Evolutionary conservation across 2,797 vertebrate species (phyloP).

Genomic region (Hyperoplus lanceolatus): DNA sequence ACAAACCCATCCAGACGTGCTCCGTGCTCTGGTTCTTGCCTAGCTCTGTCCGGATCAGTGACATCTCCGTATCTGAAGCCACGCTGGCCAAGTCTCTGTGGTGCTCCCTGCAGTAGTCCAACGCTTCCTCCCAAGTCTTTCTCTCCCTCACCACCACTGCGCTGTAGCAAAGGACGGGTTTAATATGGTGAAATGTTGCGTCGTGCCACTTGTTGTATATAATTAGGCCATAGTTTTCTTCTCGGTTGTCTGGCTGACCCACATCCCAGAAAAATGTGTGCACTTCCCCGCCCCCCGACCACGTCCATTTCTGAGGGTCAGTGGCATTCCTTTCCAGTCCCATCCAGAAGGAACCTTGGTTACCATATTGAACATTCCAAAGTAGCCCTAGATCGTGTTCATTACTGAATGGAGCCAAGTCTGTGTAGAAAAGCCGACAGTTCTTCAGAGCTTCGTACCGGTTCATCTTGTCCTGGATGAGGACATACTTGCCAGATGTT

Average conservation of each 20-base stretch:
- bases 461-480: accelerated
- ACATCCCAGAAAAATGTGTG: not conserved
- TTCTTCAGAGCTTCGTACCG: conserved; percentile 42
- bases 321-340: conserved; percentile 35
- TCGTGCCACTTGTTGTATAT: accelerated
- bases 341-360: conserved; percentile 35
- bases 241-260: accelerated
- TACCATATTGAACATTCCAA: accelerated
- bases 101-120: conserved; percentile 59
- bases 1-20: conserved; percentile 64
- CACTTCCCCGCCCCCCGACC: conserved; percentile 55
- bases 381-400: accelerated
- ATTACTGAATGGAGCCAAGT: conserved; percentile 57
- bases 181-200: accelerated
- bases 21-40: not conserved
- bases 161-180: conserved; percentile 47
- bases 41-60: conserved; percentile 47
- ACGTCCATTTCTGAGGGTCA: conserved; percentile 21
- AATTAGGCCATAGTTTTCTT: not conserved
- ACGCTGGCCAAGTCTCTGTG: conserved; percentile 55
- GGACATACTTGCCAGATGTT: conserved; percentile 47
- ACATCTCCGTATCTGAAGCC: conserved; percentile 45
- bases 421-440: conserved; percentile 48
- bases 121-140: conserved; percentile 69
- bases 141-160: conserved; percentile 50